These are phyloP conservation scores for Axinella damicornis DNA, from an alignment of 37 sponge, comb jelly and placozoan genomes.

Conservation along the genomic window DNA sequence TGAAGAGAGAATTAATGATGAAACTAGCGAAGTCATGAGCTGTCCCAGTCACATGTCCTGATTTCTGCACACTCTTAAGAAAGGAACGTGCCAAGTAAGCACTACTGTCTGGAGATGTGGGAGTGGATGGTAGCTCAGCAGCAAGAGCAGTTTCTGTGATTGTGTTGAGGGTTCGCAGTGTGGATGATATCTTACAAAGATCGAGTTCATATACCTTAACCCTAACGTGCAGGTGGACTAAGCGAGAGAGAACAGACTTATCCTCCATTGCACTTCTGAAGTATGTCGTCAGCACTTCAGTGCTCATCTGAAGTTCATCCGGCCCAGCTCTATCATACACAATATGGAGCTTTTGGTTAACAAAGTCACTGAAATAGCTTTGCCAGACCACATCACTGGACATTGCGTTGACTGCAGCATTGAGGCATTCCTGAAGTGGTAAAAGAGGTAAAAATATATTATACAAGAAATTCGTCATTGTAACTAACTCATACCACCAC, in stretches of 20 bases:
- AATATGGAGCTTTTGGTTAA: slow-evolving; percentile 47
- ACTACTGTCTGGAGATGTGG: no score
- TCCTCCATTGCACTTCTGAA: slow-evolving; percentile 27
- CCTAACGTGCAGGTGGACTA: slow-evolving; percentile 55
- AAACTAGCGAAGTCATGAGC: no score
- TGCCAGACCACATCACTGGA: slow-evolving; percentile 54
- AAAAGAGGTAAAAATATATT: no score
- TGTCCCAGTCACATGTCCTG: no score
- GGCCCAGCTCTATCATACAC: not conserved
- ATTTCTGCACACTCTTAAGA: no score
- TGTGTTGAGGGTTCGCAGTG: slow-evolving; percentile 73
- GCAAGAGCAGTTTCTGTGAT: no score
- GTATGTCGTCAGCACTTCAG: no score
- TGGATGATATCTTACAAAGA: slow-evolving; percentile 54
- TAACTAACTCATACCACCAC: no score
- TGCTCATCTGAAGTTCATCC: slow-evolving; percentile 16
- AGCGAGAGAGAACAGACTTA: not conserved
- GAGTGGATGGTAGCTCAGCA: no score
- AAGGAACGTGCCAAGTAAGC: no score
- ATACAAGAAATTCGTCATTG: no score
- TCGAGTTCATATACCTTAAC: slow-evolving; percentile 58
- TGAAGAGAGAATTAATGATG: no score
- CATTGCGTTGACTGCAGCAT: slow-evolving; percentile 26
- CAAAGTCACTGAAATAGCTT: slow-evolving; percentile 70
- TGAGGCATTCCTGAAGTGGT: not conserved